Percentiles rank a stretch among this genome's conserved stretches.
These are phyloP conservation scores for Chlamydotis undulata DNA, from an alignment of 2,113 vertebrate species.

Conservation along the genomic window DNA sequence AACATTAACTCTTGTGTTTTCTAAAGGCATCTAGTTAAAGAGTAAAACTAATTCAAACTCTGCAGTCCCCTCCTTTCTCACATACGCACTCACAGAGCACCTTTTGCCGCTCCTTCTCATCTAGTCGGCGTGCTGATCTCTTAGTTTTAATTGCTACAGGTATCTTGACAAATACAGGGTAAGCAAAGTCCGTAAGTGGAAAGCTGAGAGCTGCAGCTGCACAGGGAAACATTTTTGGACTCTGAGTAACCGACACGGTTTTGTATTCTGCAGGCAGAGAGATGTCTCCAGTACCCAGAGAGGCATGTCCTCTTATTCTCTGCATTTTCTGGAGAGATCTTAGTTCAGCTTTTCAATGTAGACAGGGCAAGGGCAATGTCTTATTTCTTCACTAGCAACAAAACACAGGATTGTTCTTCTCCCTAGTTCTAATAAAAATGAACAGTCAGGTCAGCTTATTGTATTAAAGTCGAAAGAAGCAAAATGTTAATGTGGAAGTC, in stretches of 20 bases:
- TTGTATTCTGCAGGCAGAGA: background rate
- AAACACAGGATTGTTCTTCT: background rate
- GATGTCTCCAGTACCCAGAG: background rate
- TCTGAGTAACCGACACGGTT: background rate
- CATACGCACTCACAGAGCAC: fast-evolving
- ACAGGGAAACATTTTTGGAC: background rate
- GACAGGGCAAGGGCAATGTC: background rate
- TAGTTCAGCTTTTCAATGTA: background rate
- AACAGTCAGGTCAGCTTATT: background rate
- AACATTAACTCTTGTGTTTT: background rate
- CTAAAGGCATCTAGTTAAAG: background rate
- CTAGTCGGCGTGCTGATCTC: background rate
- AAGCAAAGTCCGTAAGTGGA: background rate
- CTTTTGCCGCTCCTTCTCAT: background rate
- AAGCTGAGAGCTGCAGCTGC: background rate
- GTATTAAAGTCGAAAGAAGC: background rate
- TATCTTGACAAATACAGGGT: background rate
- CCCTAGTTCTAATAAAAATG: background rate
- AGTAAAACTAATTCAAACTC: background rate
- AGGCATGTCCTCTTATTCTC: background rate
- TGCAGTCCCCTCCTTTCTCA: background rate
- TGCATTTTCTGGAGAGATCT: background rate
- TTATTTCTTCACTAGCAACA: background rate
- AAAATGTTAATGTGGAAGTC: background rate
- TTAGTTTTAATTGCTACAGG: background rate